phyloP scores from a whole-genome alignment of 1,140 invertebrate species.

The Hylyphantes graminicola region DNA sequence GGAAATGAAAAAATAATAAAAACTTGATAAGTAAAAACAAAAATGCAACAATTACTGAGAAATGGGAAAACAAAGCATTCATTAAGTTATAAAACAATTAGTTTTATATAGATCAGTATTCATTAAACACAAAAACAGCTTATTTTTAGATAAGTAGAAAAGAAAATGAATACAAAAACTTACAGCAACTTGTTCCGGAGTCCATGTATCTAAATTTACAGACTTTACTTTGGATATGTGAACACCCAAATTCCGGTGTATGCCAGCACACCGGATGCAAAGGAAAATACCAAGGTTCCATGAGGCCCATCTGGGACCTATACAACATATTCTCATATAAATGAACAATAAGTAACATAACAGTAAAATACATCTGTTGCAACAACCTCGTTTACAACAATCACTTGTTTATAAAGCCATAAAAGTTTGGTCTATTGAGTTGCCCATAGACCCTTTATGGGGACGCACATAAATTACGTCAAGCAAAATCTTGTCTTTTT shows the following conservation, averaged over 20 bases:
- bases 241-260: constrained; percentile 96
- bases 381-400: too few relatives aligned
- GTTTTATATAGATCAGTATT: not conserved
- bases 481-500: too few relatives aligned
- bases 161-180: constrained; percentile 61
- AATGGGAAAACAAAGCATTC: not conserved
- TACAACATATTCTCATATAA: not conserved
- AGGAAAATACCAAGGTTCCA: constrained; percentile 99
- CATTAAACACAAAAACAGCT: not conserved
- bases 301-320: constrained; percentile 97
- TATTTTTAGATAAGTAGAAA: not conserved
- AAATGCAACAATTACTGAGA: not conserved
- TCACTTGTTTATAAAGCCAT: too few relatives aligned
- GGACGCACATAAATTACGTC: too few relatives aligned
- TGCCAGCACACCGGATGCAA: constrained; percentile 97
- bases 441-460: too few relatives aligned
- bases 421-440: too few relatives aligned
- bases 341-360: too few relatives aligned
- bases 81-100: not conserved
- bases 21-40: not conserved
- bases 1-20: not conserved
- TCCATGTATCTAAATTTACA: constrained; percentile 97
- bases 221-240: constrained; percentile 99
- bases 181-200: constrained; percentile 94
- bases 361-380: too few relatives aligned